Evolutionary conservation across 2,113 vertebrate genomes (phyloP), one percentile per base, ranked within the genome.

Genomic region (Falcunculus frontatus): DNA sequence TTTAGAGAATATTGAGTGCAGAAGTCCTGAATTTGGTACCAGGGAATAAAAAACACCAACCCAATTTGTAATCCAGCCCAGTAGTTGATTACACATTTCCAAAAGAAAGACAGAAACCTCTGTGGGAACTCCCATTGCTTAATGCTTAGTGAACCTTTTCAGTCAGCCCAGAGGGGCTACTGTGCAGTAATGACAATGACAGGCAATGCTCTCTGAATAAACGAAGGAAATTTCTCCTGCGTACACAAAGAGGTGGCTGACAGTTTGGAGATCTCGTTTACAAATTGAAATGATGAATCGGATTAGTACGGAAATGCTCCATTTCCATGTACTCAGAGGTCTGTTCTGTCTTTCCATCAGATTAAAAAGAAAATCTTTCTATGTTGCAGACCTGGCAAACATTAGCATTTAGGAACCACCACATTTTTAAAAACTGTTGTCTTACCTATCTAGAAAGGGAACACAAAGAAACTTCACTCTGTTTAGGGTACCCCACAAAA

Each of bases 341-440:
- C 91, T 56, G 91, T 97, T 98, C 97, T 98, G 98, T 98, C 97
- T 98, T 98, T 98, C 97, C 88, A 59, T 97, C 96, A 95, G 96
- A 97, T 83, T 91, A 92, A 95, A 80, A 96, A 97, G 97, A 94
- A 94, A 93, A 87, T 93, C 94, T 92, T 96, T 95, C 91, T 96
- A 96, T 17, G 2, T 86, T 92, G 95, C 94, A 97, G 93, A 97
- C 82, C 92, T 96, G 94, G 90, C 83, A 98, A 98, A 98, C 98
- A 98, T 98, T 98, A 98, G 97, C 97, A 98, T 98, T 98, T 97
- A 97, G 84, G 89, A 97, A 95, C 90, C 97, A 97, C 93, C 89
- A 92, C 73, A 96, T 91, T 88, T 91, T 96, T 72, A 96, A 95
- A 81, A 95, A 93, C 81, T 92, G 91, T 75, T 94, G 85, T 90